A percentile compares a stretch with the other conserved stretches of the same genome.
These are phyloP conservation scores for Nemapogon koenigi DNA, from an alignment of 2,888 invertebrate genomes.

Conservation along the genomic window DNA sequence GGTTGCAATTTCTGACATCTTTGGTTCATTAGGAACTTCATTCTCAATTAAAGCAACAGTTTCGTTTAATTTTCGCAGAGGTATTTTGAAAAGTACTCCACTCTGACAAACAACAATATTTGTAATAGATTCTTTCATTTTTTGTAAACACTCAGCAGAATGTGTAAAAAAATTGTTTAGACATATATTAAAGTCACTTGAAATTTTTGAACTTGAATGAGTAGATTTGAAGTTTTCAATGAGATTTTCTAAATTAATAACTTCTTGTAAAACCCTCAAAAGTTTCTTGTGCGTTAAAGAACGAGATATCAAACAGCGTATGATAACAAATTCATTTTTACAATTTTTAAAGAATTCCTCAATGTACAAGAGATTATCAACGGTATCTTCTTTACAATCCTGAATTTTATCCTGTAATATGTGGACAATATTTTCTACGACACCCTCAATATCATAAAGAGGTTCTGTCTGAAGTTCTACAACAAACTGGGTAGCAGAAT, in stretches of 20 bases:
- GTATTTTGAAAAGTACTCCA: conserved; percentile 28
- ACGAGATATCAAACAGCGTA: conserved; percentile 34
- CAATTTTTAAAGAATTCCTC: conserved; percentile 40
- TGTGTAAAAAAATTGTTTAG: conserved; percentile 29
- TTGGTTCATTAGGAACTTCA: conserved; percentile 17
- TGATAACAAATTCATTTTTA: conserved; percentile 36
- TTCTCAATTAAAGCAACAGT: conserved; percentile 18
- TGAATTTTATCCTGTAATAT: conserved; percentile 30
- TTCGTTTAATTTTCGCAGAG: conserved; percentile 25
- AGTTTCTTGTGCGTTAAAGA: conserved; percentile 36
- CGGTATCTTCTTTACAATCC: conserved; percentile 21
- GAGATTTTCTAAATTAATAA: conserved; percentile 27
- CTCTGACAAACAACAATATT: conserved; percentile 34
- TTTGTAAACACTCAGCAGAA: conserved; percentile 30
- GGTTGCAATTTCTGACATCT: conserved; percentile 18
- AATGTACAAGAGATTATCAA: conserved; percentile 32
- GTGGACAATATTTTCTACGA: conserved; percentile 33
- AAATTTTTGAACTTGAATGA: conserved; percentile 22
- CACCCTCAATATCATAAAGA: conserved; percentile 31
- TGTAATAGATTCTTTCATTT: conserved; percentile 27
- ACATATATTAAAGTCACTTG: conserved; percentile 27
- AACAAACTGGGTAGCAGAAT: conserved; percentile 28
- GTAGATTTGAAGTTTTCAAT: conserved; percentile 32
- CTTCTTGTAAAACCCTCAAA: conserved; percentile 43
- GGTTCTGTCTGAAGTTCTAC: conserved; percentile 33